Conservation (phyloP, 2,113 vertebrate genomes). For the Sialia sialis region DNA sequence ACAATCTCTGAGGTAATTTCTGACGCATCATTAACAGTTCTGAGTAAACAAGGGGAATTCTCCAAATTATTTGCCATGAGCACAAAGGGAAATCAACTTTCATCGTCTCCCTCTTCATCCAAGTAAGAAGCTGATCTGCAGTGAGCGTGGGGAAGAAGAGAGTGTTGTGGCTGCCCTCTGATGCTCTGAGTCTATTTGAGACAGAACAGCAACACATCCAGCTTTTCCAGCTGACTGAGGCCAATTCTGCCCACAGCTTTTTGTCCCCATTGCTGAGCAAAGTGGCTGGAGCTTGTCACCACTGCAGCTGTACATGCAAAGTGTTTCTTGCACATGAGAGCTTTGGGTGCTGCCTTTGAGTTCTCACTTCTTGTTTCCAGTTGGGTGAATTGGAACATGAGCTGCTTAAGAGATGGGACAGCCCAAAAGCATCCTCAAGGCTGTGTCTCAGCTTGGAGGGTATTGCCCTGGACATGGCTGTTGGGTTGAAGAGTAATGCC, state of each 20-base stretch:
- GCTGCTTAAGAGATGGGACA: neutral
- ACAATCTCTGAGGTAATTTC: conserved; percentile 69
- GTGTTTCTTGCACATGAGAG: neutral
- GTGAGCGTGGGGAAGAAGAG: neutral
- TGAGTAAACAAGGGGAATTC: conserved; percentile 71
- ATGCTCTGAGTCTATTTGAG: neutral
- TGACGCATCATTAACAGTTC: conserved; percentile 70
- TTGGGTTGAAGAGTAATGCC: neutral
- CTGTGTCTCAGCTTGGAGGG: neutral
- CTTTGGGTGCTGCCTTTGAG: neutral
- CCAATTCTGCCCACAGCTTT: neutral
- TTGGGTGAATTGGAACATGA: rapidly evolving
- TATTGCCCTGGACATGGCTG: neutral
- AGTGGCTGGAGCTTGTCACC: rapidly evolving
- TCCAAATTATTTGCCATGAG: conserved; percentile 64
- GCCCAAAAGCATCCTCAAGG: neutral
- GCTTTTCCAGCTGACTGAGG: neutral
- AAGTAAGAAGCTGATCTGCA: neutral
- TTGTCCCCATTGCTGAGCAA: neutral
- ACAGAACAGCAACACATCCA: neutral
- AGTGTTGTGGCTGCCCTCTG: neutral
- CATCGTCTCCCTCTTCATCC: conserved; percentile 25
- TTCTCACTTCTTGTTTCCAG: neutral
- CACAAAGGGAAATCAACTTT: conserved; percentile 65
- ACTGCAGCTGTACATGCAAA: neutral